Base-by-base conservation (phyloP, 2,113 vertebrate species). In the Lagopus leucura region DNA sequence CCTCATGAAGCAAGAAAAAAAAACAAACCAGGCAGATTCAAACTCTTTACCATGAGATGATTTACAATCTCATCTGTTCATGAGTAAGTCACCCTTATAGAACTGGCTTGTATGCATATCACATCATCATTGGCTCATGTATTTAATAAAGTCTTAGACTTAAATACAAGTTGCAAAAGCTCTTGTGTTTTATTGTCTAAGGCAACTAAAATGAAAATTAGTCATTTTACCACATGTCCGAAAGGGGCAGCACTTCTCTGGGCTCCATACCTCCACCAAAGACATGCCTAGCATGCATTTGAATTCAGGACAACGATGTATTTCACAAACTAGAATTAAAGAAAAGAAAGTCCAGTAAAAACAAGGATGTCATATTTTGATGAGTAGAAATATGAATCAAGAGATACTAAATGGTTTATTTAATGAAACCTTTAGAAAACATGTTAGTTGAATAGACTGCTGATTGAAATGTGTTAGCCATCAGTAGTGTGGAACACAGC, bases 241-340 rank as follows among this genome's bases (percentile, higher is more conserved):
- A 84, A 98, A 98, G 4, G 98, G 98, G 92, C 99, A 99, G 97
- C 99, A 99, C 78, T 96, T 98, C 45, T 97, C 97, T 1, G 98
- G 98, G 89, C 94, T 98, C 97, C 98, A 98, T 30, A 98, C 94
- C 32, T 98, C 97, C 70, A 98, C 93, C 92, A 98, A 97, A 15
- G 98, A 97, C 95, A 99, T 99, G 77, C 99, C 99, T 4, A 97
- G 45, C 55, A 98, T 95, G 96, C 99, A 99, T 7, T 32, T 98
- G 70, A 98, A 96, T 16, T 98, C 98, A 54, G 98, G 97, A 92
- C 99, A 99, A 75, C 98, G 98, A 95, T 98, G 98, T n/a, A 91
- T 96, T 95, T 99, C 98, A 95, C 99, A 99, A 83, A 98, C 99
- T 99, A 61, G 21, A 91, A 70, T 20, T 10, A 19, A 63, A 25